These are phyloP conservation scores for Amyelois transitella DNA, from an alignment of 1,140 invertebrate genomes.

Conservation along the genomic window DNA sequence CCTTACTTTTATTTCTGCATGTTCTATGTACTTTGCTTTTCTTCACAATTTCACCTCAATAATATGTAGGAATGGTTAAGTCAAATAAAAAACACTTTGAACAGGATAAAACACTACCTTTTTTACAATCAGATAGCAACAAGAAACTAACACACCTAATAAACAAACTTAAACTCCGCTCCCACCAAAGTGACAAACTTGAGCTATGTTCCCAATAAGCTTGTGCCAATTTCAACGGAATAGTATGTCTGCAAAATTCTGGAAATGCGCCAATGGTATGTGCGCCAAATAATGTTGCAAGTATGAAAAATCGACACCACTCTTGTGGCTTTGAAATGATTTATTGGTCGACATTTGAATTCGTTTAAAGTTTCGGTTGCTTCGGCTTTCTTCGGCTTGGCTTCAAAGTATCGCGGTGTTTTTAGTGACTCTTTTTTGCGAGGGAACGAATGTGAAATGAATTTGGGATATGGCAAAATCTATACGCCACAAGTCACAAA, in stretches of 20 bases:
- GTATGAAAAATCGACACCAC: conserved; percentile 16
- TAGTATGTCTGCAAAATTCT: conserved; percentile 14
- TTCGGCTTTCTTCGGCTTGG: background rate
- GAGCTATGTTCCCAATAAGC: conserved; percentile 29
- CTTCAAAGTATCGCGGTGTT: background rate
- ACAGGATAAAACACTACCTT: too few species aligned
- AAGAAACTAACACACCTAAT: background rate
- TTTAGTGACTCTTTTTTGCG: background rate
- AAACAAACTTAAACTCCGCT: background rate
- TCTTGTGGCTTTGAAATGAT: conserved; percentile 10
- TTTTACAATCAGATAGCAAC: too few species aligned
- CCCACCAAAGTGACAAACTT: conserved; percentile 12
- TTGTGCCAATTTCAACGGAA: conserved; percentile 25
- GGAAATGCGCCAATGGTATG: conserved; percentile 23
- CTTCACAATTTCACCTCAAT: too few species aligned
- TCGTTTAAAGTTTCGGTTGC: background rate
- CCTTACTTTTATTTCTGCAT: too few species aligned
- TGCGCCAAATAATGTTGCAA: conserved; percentile 20
- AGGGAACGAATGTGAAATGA: background rate
- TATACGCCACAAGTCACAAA: too few species aligned
- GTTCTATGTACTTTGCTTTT: too few species aligned
- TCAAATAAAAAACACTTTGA: too few species aligned
- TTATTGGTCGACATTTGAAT: conserved; percentile 6
- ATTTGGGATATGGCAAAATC: too few species aligned
- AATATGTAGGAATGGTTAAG: too few species aligned